These are phyloP conservation scores for Choloepus hoffmanni DNA, from an alignment of 2,113 vertebrate species.

Conservation along the genomic window DNA sequence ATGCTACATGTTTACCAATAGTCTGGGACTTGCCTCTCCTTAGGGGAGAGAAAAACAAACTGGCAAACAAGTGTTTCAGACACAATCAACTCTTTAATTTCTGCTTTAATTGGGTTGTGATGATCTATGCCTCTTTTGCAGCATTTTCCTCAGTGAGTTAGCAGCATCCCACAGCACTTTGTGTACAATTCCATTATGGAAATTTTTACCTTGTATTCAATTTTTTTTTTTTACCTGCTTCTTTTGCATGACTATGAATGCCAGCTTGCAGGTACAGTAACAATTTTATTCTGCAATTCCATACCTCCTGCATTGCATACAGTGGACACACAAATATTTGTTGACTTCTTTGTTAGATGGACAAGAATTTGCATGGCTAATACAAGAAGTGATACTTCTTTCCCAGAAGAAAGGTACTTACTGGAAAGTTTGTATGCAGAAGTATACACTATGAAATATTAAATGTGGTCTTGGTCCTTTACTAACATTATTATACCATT, in stretches of 20 bases:
- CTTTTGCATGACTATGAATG: not conserved
- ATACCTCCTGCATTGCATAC: not conserved
- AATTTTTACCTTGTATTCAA: not conserved
- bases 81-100: not conserved
- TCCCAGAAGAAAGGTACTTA: not conserved
- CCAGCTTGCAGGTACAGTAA: not conserved
- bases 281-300: not conserved
- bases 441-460: not conserved
- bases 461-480: slow-evolving; percentile 6
- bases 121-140: not conserved
- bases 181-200: rapidly evolving
- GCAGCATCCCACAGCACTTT: not conserved
- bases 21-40: not conserved
- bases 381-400: not conserved
- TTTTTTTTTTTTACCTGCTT: not conserved
- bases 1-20: slow-evolving; percentile 30
- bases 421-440: not conserved
- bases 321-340: not conserved
- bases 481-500: not conserved
- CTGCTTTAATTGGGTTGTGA: slow-evolving; percentile 13
- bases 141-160: not conserved
- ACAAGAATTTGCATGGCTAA: not conserved
- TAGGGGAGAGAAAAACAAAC: slow-evolving; percentile 32
- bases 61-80: not conserved
- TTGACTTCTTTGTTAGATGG: slow-evolving; percentile 16